A percentile compares a stretch with the other conserved stretches of the same genome.
Evolutionary conservation across 2,797 vertebrate genomes (phyloP).

Genomic region (Aselliscus stoliczkanus): DNA sequence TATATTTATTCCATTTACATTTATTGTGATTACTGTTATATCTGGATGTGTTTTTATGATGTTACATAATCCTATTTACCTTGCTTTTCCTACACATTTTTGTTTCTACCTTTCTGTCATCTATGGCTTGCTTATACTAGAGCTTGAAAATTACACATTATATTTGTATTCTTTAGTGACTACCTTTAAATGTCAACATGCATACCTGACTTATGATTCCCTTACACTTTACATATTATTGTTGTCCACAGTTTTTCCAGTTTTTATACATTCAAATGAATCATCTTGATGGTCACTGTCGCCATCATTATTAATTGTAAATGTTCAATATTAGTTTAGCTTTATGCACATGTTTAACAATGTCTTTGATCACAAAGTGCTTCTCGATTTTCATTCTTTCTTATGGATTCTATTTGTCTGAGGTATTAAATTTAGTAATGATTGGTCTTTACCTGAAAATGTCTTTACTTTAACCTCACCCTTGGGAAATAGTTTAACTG

Average conservation of each 20-base stretch:
- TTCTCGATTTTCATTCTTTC: not conserved
- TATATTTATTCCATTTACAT: not conserved
- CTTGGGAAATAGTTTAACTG: not conserved
- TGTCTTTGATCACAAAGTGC: not conserved
- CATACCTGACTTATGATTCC: not conserved
- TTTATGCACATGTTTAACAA: not conserved
- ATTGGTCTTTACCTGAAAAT: not conserved
- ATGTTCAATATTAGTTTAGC: not conserved
- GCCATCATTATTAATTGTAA: not conserved
- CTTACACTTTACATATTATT: not conserved
- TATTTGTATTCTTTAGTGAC: not conserved
- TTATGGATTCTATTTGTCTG: not conserved
- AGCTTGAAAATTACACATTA: not conserved
- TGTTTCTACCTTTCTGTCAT: not conserved
- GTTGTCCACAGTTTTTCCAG: not conserved
- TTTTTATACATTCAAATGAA: not conserved
- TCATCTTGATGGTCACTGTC: not conserved
- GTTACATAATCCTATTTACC: not conserved
- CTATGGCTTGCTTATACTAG: not conserved
- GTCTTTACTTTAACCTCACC: not conserved
- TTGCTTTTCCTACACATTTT: not conserved
- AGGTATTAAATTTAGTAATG: not conserved
- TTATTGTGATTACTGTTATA: not conserved
- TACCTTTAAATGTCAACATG: not conserved
- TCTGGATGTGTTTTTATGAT: not conserved